A percentile compares a stretch with the other conserved stretches of the same genome.
Evolutionary conservation across 2,797 vertebrate genomes (phyloP).

Genomic region (Sebastes trivittatus): DNA sequence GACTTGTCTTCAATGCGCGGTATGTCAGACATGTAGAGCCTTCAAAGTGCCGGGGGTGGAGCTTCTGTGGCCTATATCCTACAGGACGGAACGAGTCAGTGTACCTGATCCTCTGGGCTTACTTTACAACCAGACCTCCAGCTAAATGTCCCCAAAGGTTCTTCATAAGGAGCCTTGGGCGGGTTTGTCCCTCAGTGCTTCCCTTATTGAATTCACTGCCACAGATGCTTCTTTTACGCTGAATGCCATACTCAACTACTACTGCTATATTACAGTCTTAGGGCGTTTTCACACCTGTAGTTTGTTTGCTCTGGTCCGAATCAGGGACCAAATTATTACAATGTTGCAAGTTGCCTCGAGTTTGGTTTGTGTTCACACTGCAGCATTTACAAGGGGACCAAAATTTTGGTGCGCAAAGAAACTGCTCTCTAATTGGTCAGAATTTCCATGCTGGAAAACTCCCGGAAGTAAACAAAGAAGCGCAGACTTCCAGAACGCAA

Average conservation of each 20-base stretch:
- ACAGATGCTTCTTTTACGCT: background rate
- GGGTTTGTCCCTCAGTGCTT: background rate
- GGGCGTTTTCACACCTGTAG: too few species aligned
- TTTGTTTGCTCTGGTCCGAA: too few species aligned
- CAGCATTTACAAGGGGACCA: too few species aligned
- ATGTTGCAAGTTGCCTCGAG: too few species aligned
- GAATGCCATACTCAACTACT: background rate
- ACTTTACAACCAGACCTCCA: constrained; percentile 7
- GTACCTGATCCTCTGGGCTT: constrained; percentile 10
- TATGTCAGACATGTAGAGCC: constrained; percentile 57
- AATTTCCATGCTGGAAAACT: too few species aligned
- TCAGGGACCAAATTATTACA: too few species aligned
- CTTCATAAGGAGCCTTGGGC: background rate
- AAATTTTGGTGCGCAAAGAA: too few species aligned
- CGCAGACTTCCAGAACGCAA: too few species aligned
- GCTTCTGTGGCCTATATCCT: constrained; percentile 17
- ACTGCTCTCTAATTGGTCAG: too few species aligned
- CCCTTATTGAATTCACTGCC: background rate
- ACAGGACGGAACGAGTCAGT: background rate
- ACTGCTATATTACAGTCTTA: background rate
- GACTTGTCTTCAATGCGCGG: constrained; percentile 66
- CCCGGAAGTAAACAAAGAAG: too few species aligned
- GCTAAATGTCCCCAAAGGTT: background rate
- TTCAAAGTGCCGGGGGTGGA: constrained; percentile 49
- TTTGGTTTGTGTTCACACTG: too few species aligned